Percentiles rank a stretch among this genome's conserved stretches.
Evolutionary conservation across 2,888 invertebrate genomes (phyloP).

Genomic region (Sepiola atlantica): DNA sequence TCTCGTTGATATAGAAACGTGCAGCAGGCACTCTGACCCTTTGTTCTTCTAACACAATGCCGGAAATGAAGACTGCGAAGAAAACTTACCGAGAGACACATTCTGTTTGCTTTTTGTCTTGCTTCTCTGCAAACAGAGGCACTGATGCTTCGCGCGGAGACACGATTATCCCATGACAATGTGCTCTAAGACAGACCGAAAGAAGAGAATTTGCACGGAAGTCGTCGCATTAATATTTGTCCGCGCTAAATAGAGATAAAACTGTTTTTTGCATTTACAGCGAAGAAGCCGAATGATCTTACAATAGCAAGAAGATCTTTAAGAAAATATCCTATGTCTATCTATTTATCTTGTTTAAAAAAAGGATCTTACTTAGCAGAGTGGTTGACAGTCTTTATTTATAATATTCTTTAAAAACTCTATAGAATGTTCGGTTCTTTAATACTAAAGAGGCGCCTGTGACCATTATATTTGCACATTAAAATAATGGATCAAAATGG

Average conservation of each 20-base stretch:
- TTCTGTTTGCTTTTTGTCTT: not conserved
- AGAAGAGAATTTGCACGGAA: not conserved
- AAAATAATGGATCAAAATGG: too few species aligned
- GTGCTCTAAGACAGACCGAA: not conserved
- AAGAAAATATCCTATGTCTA: not conserved
- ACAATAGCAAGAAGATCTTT: not conserved
- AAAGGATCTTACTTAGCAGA: not conserved
- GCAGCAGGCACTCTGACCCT: not conserved
- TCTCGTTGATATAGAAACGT: not conserved
- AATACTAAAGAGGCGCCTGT: too few species aligned
- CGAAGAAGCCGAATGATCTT: not conserved
- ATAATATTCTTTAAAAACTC: not conserved
- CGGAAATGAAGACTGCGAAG: not conserved
- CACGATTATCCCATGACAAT: slow-evolving; percentile 16
- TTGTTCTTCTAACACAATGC: not conserved
- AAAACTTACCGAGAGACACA: not conserved
- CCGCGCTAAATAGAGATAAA: not conserved
- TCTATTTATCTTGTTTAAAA: not conserved
- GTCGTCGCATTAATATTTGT: not conserved
- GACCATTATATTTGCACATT: too few species aligned
- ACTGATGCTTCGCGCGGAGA: not conserved
- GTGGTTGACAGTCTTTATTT: not conserved
- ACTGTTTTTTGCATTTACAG: slow-evolving; percentile 32
- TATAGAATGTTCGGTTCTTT: not conserved
- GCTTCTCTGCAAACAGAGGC: not conserved